These are phyloP conservation scores for Cosmopolites sordidus DNA, from an alignment of 2,888 invertebrate genomes.

Conservation along the genomic window DNA sequence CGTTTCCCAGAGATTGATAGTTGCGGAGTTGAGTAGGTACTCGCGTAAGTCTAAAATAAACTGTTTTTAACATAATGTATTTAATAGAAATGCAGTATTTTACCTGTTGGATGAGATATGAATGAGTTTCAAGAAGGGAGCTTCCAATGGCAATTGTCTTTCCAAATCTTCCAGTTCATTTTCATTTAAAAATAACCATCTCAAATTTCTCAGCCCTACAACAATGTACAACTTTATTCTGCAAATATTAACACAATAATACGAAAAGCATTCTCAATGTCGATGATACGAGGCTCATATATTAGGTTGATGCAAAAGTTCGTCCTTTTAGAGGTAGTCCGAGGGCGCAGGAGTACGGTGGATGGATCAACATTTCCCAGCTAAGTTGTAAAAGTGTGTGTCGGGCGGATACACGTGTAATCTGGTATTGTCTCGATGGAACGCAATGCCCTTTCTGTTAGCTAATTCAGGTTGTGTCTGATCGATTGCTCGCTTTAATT, in stretches of 20 bases:
- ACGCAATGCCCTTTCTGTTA: too few species aligned
- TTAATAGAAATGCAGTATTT: not conserved
- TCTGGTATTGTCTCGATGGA: too few species aligned
- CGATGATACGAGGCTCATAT: not conserved
- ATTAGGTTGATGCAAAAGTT: too few species aligned
- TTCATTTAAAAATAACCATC: conserved; percentile 74
- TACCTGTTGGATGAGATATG: conserved; percentile 68
- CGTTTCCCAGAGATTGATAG: conserved; percentile 63
- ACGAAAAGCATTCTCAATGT: not conserved
- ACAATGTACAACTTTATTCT: too few species aligned
- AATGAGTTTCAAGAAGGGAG: conserved; percentile 63
- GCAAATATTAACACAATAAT: too few species aligned
- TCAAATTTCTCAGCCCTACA: conserved; percentile 57
- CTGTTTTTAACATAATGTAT: not conserved
- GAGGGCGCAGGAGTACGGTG: too few species aligned
- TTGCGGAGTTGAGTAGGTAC: conserved; percentile 69
- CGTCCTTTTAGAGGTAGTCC: not conserved
- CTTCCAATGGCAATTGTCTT: conserved; percentile 66
- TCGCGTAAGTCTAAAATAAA: conserved; percentile 51
- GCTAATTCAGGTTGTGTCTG: too few species aligned
- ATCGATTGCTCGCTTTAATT: too few species aligned
- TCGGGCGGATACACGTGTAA: too few species aligned
- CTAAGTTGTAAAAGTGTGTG: too few species aligned
- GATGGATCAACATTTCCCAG: too few species aligned
- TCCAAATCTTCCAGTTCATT: conserved; percentile 73